Base-by-base conservation (phyloP, 35 echinoderm and acorn worm genomes). In the Nesometra sesokonis region DNA sequence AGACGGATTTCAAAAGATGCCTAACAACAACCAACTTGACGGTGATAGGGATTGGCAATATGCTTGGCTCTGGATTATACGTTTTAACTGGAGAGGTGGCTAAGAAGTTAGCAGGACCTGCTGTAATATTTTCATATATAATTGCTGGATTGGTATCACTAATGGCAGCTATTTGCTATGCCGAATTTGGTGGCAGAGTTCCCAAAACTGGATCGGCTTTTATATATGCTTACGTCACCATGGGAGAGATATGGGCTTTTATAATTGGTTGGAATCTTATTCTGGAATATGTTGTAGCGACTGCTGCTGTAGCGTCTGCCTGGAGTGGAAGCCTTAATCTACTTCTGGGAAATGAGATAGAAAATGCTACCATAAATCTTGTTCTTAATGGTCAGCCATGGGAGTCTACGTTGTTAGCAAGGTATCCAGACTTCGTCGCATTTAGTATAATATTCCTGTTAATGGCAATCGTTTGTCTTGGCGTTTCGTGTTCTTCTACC, bases 191-290 rank as follows among this genome's bases (percentile, higher is more conserved):
- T 2, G 89, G 88, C 29, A 35, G 86, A 29, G 35, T 94, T 27
- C 93, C 93, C 0, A 88, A 90, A 39, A 94, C 93, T 9, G 93
- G 93, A 0, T 89, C 93, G 0, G 86, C 93, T 0, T 94, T 90
- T 77, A 47, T 94, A 29, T 94, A 94, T 38, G 82, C 93, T 23
- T 94, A 94, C 77, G 93, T 94, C 76, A 90, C 77, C 32, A 78
- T 94, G 79, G 93, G 93, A 7, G 93, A 94, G 35, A 86, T 94
- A 1, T 86, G 90, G 77, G 93, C 89, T 23, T 94, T 94, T 37
- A 81, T 90, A 37, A 94, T 94, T 82, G 93, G 93, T 27, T 94
- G 93, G 93, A 94, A 94, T 29, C 85, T 88, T 43, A 85, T 94
- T 52, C 77, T 94, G 27, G 84, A 90, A 34, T 77, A 88, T 3